These are phyloP conservation scores for Lamproptera curius DNA, from an alignment of 2,888 invertebrate species.

Conservation along the genomic window DNA sequence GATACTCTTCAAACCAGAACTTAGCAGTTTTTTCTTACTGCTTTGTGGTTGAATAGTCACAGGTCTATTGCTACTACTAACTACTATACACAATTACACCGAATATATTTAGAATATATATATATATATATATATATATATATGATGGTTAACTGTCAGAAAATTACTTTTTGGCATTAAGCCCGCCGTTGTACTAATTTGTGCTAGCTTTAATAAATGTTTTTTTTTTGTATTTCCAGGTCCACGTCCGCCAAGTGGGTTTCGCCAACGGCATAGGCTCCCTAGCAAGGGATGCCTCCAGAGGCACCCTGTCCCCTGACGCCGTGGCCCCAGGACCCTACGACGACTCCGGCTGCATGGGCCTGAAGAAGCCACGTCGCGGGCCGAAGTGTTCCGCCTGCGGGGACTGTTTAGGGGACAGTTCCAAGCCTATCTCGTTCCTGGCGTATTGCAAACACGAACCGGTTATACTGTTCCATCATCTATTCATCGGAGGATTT, in stretches of 20 bases:
- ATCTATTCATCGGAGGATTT: conserved; percentile 85
- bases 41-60: no score
- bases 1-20: no score
- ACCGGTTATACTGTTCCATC: conserved; percentile 85
- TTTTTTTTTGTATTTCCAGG: conserved; percentile 35
- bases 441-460: conserved; percentile 79
- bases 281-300: background rate
- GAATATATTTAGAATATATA: no score
- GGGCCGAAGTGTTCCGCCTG: conserved; percentile 15
- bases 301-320: background rate
- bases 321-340: background rate
- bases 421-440: conserved; percentile 47
- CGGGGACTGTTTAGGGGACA: conserved; percentile 30
- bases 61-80: no score
- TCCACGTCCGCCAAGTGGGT: conserved; percentile 54
- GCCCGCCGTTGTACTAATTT: conserved; percentile 10
- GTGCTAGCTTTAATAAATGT: background rate
- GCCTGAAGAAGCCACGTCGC: conserved; percentile 2
- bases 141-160: no score
- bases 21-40: no score
- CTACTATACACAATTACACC: no score
- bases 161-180: no score
- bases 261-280: conserved; percentile 21
- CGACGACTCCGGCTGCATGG: conserved; percentile 13
- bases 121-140: no score